phyloP scores from a whole-genome alignment of 1,140 invertebrate species.

The Drosophila sp. region DNA sequence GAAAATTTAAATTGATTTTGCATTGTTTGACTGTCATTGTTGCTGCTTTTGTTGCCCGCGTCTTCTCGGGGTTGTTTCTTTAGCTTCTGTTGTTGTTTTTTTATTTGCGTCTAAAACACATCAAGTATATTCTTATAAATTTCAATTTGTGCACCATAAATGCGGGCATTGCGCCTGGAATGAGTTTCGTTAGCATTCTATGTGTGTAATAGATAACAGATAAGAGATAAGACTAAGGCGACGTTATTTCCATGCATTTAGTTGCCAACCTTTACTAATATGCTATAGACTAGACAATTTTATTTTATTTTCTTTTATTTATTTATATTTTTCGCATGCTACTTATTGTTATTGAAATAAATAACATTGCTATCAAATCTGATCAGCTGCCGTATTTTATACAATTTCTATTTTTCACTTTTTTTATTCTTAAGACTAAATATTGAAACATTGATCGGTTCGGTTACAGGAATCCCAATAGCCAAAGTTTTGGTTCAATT shows the following conservation, averaged over 20 bases:
- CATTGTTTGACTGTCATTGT: slow-evolving; percentile 80
- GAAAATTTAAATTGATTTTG: slow-evolving; percentile 82
- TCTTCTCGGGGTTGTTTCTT: slow-evolving; percentile 36
- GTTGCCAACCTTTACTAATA: not conserved
- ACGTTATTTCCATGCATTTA: not conserved
- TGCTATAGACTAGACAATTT: not conserved
- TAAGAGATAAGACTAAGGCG: not conserved
- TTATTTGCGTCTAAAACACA: slow-evolving; percentile 37
- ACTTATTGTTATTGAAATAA: no score
- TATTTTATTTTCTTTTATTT: not conserved
- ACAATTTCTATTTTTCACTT: no score
- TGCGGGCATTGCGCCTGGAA: slow-evolving; percentile 5
- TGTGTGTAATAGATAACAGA: slow-evolving; percentile 21
- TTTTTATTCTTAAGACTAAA: no score
- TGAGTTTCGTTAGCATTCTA: slow-evolving; percentile 22
- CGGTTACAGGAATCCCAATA: no score
- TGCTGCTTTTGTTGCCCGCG: slow-evolving; percentile 54
- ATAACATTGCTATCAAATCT: no score
- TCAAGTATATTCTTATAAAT: slow-evolving; percentile 62
- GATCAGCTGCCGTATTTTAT: no score
- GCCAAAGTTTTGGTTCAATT: no score
- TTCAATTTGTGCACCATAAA: slow-evolving; percentile 67
- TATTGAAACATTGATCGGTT: no score
- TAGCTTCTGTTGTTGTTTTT: slow-evolving; percentile 29
- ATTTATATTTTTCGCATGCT: not conserved